phyloP scores from a whole-genome alignment of 35 echinoderm and acorn worm genomes.

The Anneissia japonica region DNA sequence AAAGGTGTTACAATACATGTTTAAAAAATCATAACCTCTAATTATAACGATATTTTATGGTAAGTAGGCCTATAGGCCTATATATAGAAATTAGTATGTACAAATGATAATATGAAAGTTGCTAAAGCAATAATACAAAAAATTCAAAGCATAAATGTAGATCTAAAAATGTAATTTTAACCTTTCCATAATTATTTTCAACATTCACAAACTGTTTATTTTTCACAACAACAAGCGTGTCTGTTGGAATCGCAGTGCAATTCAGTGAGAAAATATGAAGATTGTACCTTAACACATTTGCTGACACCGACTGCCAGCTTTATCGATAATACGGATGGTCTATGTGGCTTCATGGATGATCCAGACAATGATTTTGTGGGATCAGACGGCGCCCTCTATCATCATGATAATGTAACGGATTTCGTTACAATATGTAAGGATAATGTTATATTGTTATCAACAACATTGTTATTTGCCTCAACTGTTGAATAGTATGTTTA shows the following conservation, averaged over 20 bases:
- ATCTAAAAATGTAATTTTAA: too few species aligned
- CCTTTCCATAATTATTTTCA: too few species aligned
- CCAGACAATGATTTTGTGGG: neutral
- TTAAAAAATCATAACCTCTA: too few species aligned
- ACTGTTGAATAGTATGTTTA: neutral
- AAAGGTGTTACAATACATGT: too few species aligned
- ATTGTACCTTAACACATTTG: neutral
- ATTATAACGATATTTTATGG: too few species aligned
- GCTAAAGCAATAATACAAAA: too few species aligned
- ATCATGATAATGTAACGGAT: neutral
- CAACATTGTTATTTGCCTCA: neutral
- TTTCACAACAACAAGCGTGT: too few species aligned
- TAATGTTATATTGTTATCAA: neutral
- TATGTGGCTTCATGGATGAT: slow-evolving; percentile 5
- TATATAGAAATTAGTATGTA: too few species aligned
- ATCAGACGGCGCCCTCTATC: neutral
- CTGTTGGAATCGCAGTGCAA: neutral
- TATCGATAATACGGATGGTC: neutral
- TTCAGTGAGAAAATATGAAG: neutral
- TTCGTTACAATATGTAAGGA: slow-evolving; percentile 1
- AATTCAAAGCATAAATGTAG: too few species aligned
- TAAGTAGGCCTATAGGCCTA: too few species aligned
- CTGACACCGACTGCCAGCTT: neutral
- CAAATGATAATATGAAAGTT: too few species aligned
- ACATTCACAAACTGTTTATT: too few species aligned